Evolutionary conservation across 2,888 invertebrate genomes (phyloP), one percentile per base, ranked within the genome.

Genomic region (Erpobdella octoculata): DNA sequence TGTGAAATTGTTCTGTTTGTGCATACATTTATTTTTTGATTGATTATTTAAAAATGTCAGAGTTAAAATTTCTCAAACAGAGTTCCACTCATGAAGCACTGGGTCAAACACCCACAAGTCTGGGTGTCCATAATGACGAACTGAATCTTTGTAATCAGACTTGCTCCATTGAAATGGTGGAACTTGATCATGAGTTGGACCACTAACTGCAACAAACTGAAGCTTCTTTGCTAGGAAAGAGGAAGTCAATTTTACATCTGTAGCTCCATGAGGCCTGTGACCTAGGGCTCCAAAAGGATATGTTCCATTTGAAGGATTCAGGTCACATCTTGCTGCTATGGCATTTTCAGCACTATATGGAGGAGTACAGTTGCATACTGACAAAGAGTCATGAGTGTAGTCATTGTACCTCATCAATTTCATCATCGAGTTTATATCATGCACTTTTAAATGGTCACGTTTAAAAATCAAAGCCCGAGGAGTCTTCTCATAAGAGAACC

Each of bases 101-200:
- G 88, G 86, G 41, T 86, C 84, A 80, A 91, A 92, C 65, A 87
- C 85, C 87, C 90, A 92, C 64, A 86, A 81, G 77, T 91, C 89
- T 0, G 91, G 91, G 12, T 90, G 88, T 2, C 90, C 90, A 74
- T 86, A 80, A 78, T 91, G 91, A 0, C 88, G 85, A 31, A 86
- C 78, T 66, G 82, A 79, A 72, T 86, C 84, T 2, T 85, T 85
- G 78, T 89, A 89, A 74, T 86, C 88, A 74, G 88, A 87, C 68
- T 86, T 87, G 69, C 89, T 88, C 92, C 92, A 92, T 78, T 88
- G 87, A 82, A 91, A 92, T 0, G 90, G 87, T 70, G 89, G 89
- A 61, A 88, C 83, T n/a, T 83, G 81, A 70, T 88, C 85, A 82
- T 86, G 85, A 0, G 89, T 86, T 9, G 87, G 87, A 72, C 86